Conservation (phyloP, 1,140 invertebrate genomes). For the Dysdera silvatica region DNA sequence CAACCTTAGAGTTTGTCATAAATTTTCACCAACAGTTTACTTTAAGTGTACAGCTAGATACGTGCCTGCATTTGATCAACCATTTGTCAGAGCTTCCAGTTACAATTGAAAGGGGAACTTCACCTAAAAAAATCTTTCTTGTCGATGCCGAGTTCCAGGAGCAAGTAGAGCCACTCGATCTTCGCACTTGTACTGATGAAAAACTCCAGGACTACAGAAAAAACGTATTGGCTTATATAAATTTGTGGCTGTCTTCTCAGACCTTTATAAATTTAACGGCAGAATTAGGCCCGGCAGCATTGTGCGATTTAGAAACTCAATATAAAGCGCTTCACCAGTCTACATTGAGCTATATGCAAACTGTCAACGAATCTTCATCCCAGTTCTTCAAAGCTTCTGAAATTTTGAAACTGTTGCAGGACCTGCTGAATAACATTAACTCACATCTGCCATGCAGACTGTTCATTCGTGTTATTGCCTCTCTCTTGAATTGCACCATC, state of each 20-base stretch:
- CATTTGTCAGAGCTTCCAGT: constrained; percentile 59
- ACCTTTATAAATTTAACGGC: constrained; percentile 58
- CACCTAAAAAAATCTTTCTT: no score
- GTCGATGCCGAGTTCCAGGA: constrained; percentile 25
- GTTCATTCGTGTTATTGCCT: constrained; percentile 65
- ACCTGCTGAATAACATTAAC: constrained; percentile 54
- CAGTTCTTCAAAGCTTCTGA: constrained; percentile 50
- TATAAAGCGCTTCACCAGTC: no score
- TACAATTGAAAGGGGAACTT: constrained; percentile 50
- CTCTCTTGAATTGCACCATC: constrained; percentile 59
- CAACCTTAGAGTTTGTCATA: constrained; percentile 23
- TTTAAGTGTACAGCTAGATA: constrained; percentile 53
- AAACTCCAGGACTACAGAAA: constrained; percentile 76
- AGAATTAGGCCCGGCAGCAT: background rate
- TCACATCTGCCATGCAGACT: constrained; percentile 59
- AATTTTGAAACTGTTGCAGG: constrained; percentile 61
- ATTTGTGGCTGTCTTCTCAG: constrained; percentile 55
- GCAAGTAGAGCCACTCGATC: constrained; percentile 53
- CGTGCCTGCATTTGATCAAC: constrained; percentile 54
- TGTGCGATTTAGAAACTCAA: constrained; percentile 41
- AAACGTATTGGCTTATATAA: constrained; percentile 60
- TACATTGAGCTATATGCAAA: constrained; percentile 59
- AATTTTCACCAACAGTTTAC: constrained; percentile 56
- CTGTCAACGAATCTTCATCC: no score
- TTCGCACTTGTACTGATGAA: constrained; percentile 56